phyloP scores from a whole-genome alignment of 2,113 vertebrate genomes.

The Boulengeromyrus knoepffleri region DNA sequence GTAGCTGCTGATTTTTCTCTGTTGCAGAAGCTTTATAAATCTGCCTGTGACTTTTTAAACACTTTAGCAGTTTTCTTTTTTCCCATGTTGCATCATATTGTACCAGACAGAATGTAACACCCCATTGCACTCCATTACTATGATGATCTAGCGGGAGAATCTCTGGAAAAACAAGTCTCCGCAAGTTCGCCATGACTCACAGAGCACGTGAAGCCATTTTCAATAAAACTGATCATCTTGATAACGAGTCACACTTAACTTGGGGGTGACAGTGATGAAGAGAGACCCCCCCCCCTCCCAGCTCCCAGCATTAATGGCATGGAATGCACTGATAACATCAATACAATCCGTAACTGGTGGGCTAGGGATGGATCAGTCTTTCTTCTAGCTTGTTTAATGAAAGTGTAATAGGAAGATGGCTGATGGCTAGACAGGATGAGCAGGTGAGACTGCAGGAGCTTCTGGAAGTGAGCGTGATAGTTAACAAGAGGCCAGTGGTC shows the following conservation, averaged over 20 bases:
- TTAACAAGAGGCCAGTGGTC: background rate
- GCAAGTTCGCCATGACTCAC: background rate
- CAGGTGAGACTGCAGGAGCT: background rate
- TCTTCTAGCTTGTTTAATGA: slow-evolving; percentile 5
- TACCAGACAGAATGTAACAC: background rate
- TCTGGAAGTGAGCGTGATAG: background rate
- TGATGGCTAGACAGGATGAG: background rate
- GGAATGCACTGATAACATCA: slow-evolving; percentile 24
- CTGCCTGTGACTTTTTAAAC: background rate
- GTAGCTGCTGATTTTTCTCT: background rate
- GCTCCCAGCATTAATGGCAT: background rate
- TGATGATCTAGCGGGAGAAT: background rate
- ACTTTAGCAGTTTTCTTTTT: background rate
- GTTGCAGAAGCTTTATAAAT: background rate
- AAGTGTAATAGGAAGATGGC: background rate
- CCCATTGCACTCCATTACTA: background rate
- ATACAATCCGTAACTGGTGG: slow-evolving; percentile 7
- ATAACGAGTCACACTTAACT: background rate
- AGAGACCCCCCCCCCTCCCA: background rate
- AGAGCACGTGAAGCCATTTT: background rate
- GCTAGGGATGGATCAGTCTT: background rate
- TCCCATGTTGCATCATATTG: background rate
- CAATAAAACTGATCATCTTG: background rate
- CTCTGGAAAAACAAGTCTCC: background rate
- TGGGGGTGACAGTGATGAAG: background rate